Conservation (phyloP, 1,140 invertebrate species). For the Tribolium madens region DNA sequence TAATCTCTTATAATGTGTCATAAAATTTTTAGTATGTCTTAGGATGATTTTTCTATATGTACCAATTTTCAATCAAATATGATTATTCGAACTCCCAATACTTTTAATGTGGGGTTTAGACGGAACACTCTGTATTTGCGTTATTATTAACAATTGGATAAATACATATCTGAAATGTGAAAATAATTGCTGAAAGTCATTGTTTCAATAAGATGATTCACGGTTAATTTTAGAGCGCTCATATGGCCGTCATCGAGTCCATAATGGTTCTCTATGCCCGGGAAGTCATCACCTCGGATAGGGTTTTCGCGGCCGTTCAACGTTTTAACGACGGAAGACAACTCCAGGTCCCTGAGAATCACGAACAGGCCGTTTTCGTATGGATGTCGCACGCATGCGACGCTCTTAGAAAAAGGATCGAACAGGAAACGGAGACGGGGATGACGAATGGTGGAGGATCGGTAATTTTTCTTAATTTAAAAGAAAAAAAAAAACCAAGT, state of each 20-base stretch:
- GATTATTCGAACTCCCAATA: no score
- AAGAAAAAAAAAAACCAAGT: background rate
- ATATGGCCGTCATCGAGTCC: constrained; percentile 97
- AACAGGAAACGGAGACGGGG: constrained; percentile 65
- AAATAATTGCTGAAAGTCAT: background rate
- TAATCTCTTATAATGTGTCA: no score
- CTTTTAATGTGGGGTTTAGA: no score
- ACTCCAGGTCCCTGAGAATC: constrained; percentile 74
- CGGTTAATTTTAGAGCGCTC: constrained; percentile 80
- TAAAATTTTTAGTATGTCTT: no score
- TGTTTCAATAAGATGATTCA: background rate
- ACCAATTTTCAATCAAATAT: no score
- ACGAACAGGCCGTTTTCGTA: constrained; percentile 88
- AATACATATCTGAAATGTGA: background rate
- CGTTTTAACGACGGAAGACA: constrained; percentile 71
- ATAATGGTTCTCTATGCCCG: constrained; percentile 95
- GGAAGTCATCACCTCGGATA: constrained; percentile 91
- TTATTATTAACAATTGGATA: background rate
- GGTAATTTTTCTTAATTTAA: constrained; percentile 35
- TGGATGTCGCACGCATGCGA: constrained; percentile 92
- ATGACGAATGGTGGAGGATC: constrained; percentile 59
- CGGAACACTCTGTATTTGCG: no score
- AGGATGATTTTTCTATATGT: no score
- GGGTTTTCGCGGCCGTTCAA: constrained; percentile 86
- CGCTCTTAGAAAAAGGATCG: constrained; percentile 77